Base-by-base conservation (phyloP, 2,888 invertebrate species). In the Maniola hyperantus region DNA sequence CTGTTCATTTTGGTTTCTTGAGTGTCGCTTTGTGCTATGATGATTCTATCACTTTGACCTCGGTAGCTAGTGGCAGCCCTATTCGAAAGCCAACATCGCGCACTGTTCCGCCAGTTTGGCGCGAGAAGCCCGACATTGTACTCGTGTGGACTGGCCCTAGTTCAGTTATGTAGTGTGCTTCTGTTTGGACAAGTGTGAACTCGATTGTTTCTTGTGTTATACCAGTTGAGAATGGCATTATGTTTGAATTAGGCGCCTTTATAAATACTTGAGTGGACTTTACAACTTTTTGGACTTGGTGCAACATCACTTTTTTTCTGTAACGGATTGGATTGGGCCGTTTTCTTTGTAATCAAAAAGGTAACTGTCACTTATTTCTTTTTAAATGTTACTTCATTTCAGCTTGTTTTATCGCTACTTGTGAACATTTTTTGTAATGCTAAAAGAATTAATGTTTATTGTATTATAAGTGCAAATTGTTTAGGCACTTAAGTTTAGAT, bases 151-250 rank as follows among this genome's bases (percentile, higher is more conserved):
- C 55, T 67, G 74, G 74, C 78, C 75, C 50, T 62, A 74, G 72
- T 72, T 80, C 81, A 83, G 85, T 84, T 80, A 84, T 87, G 85
- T 87, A 83, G 80, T 75, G 74, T 72, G 69, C 74, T 79, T 85
- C 66, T 87, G 85, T 89, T 91, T 89, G 85, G 85, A 91, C 90
- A 91, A 91, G 90, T 91, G 91, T 87, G 89, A 90, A 91, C 88
- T 91, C 90, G 89, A 89, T 90, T 89, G 90, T 89, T 89, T 87
- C 83, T 87, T 89, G 88, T 89, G 90, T 88, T 89, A 89, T 83
- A 84, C 87, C 85, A 83, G 86, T 86, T 82, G 83, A 80, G 79
- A 83, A 83, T 87, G 84, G 83, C 86, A 89, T 88, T 88, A 89
- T 91, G 91, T 89, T 89, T 86, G 85, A 85, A 89, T 87, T 87